phyloP scores from a whole-genome alignment of 2,888 invertebrate species.

The Chaitophorus viminalis region DNA sequence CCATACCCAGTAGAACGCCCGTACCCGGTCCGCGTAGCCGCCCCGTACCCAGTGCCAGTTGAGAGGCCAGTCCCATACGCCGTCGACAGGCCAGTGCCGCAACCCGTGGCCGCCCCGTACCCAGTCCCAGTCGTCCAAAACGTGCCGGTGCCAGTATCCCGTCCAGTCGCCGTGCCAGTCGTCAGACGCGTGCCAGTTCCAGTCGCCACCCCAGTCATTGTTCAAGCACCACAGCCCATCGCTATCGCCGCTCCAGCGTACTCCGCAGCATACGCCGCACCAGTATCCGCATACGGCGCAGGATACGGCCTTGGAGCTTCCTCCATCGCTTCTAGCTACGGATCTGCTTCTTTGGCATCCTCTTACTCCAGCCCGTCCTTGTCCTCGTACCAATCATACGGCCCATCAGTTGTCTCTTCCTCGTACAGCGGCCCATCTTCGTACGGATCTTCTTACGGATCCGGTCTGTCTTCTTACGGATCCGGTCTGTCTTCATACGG shows the following conservation, averaged over 20 bases:
- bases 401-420: background rate
- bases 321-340: constrained; percentile 2
- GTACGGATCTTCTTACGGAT: constrained; percentile 24
- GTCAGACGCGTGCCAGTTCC: constrained; percentile 48
- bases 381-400: constrained; percentile 15
- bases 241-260: constrained; percentile 13
- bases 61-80: constrained; percentile 50
- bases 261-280: constrained; percentile 5
- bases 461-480: constrained; percentile 15
- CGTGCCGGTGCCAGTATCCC: constrained; percentile 42
- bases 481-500: constrained; percentile 11
- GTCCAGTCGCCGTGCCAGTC: constrained; percentile 40
- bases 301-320: constrained; percentile 42
- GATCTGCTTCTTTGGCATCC: constrained; percentile 18
- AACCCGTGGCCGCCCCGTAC: constrained; percentile 23
- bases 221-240: constrained; percentile 24
- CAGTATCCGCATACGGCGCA: background rate
- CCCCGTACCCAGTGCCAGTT: constrained; percentile 48
- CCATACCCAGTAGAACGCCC: constrained; percentile 51
- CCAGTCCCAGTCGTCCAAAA: constrained; percentile 46
- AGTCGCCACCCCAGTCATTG: constrained; percentile 26
- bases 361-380: constrained; percentile 3
- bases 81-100: constrained; percentile 44
- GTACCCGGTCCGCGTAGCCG: constrained; percentile 47
- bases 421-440: background rate